Percentiles rank a stretch among this genome's conserved stretches.
Evolutionary conservation across 2,888 invertebrate species (phyloP).

Genomic region (Chironomus tentans): DNA sequence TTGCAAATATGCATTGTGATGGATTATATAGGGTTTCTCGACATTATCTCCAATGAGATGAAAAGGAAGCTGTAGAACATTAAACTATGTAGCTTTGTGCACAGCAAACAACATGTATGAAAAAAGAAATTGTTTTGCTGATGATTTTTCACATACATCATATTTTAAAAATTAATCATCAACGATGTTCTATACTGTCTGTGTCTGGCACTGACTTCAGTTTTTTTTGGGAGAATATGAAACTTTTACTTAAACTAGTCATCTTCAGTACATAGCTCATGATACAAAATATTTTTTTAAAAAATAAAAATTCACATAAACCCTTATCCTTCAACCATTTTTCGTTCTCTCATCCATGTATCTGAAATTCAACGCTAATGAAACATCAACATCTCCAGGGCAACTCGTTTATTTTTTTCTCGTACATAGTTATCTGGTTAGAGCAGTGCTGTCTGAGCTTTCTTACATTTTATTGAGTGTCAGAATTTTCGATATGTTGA

Average conservation of each 20-base stretch:
- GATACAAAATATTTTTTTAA: not conserved
- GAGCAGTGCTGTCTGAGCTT: no score
- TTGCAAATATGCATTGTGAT: conserved; percentile 11
- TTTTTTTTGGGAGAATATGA: not conserved
- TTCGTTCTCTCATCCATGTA: not conserved
- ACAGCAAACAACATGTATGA: not conserved
- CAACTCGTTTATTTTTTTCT: not conserved
- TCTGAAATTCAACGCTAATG: not conserved
- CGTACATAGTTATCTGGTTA: no score
- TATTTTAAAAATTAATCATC: not conserved
- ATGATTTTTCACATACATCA: not conserved
- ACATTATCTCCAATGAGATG: no score
- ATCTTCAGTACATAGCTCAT: not conserved
- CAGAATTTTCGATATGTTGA: no score
- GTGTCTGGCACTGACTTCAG: no score
- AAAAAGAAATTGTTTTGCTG: not conserved
- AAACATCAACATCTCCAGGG: conserved; percentile 1
- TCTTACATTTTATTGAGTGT: no score
- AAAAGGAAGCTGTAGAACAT: not conserved
- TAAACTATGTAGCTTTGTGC: not conserved
- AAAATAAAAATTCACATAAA: not conserved
- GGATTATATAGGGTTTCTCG: not conserved
- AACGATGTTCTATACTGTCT: not conserved
- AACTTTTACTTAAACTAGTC: not conserved
- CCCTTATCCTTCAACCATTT: not conserved